Base-by-base conservation (phyloP, 2,113 vertebrate genomes). In the Campylorhamphus procurvoides region DNA sequence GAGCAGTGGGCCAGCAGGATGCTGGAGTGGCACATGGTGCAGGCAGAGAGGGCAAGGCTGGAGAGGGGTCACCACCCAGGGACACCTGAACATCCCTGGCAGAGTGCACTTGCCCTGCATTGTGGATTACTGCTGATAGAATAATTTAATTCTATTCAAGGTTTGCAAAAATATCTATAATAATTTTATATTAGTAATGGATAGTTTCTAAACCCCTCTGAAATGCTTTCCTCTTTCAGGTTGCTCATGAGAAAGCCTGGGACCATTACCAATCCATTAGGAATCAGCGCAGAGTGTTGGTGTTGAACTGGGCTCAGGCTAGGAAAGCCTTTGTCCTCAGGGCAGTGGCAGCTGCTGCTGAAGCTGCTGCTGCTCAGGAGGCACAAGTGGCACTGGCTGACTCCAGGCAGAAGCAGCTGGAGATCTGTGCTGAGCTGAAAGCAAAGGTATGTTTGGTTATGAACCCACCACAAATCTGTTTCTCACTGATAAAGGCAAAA, bases 371-470 rank as follows among this genome's bases (percentile, higher is more conserved):
- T 66, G 95, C 97, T 90, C 98, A 98, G 19, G 96, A 99, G 97
- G 94, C 98, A 95, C 97, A 98, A 93, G 93, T 94, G 63, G 59
- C 67, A 16, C 74, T 98, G 95, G 98, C 98, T 55, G 95, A 96
- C 63, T 97, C 97, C 94, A 98, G 98, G 40, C 98, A 94, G 84
- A 98, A 96, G 84, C 99, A 99, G 29, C 98, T 98, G 96, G 97
- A 99, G 84, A 94, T 98, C 78, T 99, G 99, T 95, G 97, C 96
- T 35, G 97, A 96, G 35, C 98, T 99, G 93, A 99, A 97, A 95
- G 97, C 98, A 86, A 99, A 99, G 98, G 99, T 99, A 89, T 37
- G 94, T 33, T 74, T 2, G 1, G 8, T 46, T 91, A 25, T 15
- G 71, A 66, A 78, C 46, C 69, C 35, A 7, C n/a, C 27, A 9